Conservation (phyloP, 2,888 invertebrate species). For the Spicauda simplicius region DNA sequence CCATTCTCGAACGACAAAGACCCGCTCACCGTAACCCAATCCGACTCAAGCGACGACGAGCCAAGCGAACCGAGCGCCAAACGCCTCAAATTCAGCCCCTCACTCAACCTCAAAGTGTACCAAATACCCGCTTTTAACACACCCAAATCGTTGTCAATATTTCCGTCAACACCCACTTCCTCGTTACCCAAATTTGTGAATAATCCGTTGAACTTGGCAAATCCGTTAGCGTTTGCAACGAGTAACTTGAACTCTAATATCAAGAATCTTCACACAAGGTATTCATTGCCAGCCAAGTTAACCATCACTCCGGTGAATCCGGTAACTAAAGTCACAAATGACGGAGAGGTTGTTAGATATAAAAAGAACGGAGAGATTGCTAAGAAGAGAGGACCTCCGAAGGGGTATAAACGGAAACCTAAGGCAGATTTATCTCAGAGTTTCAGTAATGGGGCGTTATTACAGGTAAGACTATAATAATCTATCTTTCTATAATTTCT, state of each 20-base stretch:
- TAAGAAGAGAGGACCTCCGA: constrained; percentile 75
- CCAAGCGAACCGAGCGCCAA: constrained; percentile 69
- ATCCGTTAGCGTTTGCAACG: constrained; percentile 65
- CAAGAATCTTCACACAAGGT: constrained; percentile 65
- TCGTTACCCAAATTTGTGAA: constrained; percentile 74
- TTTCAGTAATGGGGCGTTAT: constrained; percentile 57
- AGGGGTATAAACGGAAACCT: constrained; percentile 77
- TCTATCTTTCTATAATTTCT: no score
- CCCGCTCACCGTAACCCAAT: constrained; percentile 53
- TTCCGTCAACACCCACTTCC: constrained; percentile 55
- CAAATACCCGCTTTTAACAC: constrained; percentile 74
- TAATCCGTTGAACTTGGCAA: constrained; percentile 74
- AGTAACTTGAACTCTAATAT: constrained; percentile 60
- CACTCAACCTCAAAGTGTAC: constrained; percentile 73
- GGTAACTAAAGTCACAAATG: constrained; percentile 53
- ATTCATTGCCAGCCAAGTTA: constrained; percentile 69
- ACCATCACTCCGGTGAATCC: constrained; percentile 71
- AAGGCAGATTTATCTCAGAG: constrained; percentile 67
- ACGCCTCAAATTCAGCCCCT: constrained; percentile 63
- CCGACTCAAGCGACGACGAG: constrained; percentile 74
- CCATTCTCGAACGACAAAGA: constrained; percentile 62
- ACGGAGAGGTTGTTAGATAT: constrained; percentile 69
- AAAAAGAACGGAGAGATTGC: constrained; percentile 79
- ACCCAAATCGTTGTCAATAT: constrained; percentile 68
- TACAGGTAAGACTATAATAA: constrained; percentile 55